These are phyloP conservation scores for Leptodactylus fallax DNA, from an alignment of 2,797 vertebrate genomes.

Conservation along the genomic window DNA sequence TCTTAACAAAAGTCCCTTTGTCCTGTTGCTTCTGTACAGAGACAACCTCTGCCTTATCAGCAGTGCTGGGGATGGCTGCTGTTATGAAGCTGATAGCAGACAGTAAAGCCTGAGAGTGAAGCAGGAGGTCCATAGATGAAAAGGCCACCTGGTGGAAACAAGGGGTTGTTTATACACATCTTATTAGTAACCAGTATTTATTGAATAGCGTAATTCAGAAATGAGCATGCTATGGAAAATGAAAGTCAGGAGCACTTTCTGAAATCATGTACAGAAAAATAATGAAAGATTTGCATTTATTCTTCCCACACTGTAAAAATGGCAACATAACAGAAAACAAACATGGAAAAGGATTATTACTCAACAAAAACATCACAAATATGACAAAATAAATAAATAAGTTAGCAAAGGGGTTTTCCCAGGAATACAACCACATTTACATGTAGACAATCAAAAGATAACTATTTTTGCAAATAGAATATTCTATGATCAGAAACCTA, in stretches of 20 bases:
- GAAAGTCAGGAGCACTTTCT: neutral
- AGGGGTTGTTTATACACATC: conserved; percentile 40
- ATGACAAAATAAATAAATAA: neutral
- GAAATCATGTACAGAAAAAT: neutral
- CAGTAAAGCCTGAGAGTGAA: conserved; percentile 91
- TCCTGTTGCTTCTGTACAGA: conserved; percentile 67
- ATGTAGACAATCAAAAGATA: too few species aligned
- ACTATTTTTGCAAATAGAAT: too few species aligned
- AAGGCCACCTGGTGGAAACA: conserved; percentile 85
- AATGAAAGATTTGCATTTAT: neutral
- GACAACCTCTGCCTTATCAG: conserved; percentile 66
- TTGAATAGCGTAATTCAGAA: neutral
- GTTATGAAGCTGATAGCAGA: conserved; percentile 87
- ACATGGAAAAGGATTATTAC: neutral
- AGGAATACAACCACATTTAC: too few species aligned
- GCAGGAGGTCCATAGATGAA: conserved; percentile 88
- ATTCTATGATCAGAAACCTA: too few species aligned
- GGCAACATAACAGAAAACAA: neutral
- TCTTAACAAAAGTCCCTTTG: conserved; percentile 68
- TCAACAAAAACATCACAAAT: neutral
- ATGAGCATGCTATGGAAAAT: neutral
- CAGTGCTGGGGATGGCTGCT: conserved; percentile 71
- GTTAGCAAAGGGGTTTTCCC: too few species aligned
- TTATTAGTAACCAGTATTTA: conserved; percentile 18
- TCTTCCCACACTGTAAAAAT: neutral